Conservation (phyloP, 2,888 invertebrate genomes). For the Andrena minutula region DNA sequence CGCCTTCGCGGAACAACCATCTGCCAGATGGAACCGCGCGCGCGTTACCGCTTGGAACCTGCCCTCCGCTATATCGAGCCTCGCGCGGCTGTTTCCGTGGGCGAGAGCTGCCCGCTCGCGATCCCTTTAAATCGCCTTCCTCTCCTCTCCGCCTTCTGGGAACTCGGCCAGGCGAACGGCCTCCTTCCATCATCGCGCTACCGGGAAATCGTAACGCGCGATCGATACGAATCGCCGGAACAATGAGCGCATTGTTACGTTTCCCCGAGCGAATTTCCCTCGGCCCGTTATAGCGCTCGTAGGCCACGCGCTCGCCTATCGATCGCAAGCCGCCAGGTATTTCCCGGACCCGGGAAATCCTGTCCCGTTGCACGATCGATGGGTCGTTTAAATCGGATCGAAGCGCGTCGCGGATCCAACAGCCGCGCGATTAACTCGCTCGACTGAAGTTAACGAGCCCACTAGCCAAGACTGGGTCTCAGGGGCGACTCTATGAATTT, state of each 20-base stretch:
- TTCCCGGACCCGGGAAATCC: not conserved
- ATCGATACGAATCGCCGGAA: not conserved
- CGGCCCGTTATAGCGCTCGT: not conserved
- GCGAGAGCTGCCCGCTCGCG: not conserved
- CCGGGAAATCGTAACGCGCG: constrained; percentile 5
- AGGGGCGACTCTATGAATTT: no score
- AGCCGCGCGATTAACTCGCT: no score
- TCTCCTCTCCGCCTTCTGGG: constrained; percentile 14
- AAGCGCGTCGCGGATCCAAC: no score
- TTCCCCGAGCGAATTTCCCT: constrained; percentile 12
- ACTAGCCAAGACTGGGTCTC: no score
- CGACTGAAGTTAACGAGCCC: no score
- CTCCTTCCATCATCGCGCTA: not conserved
- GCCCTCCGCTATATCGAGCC: not conserved
- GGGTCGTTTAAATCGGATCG: no score
- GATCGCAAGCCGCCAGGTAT: not conserved
- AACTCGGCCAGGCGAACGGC: constrained; percentile 5
- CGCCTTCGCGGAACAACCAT: constrained; percentile 56
- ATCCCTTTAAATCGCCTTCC: constrained; percentile 28
- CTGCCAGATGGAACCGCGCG: constrained; percentile 29
- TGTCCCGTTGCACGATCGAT: not conserved
- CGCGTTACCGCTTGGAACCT: not conserved
- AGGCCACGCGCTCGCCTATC: not conserved
- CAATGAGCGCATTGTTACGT: constrained; percentile 20
- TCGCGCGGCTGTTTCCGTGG: constrained; percentile 40